Evolutionary conservation across 2,888 invertebrate genomes (phyloP), one percentile per base, ranked within the genome.

Genomic region (Liodrosophila aerea): DNA sequence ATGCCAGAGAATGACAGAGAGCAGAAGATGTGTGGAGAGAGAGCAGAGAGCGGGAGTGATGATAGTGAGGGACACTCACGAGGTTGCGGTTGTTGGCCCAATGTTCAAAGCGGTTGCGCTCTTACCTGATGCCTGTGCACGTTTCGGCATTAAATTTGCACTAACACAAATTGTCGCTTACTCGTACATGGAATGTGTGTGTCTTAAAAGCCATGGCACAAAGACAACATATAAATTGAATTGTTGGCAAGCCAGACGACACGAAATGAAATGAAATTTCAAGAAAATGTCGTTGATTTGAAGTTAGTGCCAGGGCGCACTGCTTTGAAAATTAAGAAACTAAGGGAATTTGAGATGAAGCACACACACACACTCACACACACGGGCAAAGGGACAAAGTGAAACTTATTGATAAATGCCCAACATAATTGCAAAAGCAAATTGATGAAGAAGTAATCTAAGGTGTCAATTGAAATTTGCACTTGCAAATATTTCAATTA

Each of bases 121-220:
- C 34, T 45, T 64, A 57, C 73, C 70, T 64, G 73, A 15, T 31
- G 62, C 53, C 54, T 66, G 11, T 71, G 75, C 76, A 82, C 71
- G 84, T 84, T 81, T 84, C 46, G 82, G 75, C 78, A 80, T 80
- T 80, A 80, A 80, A 80, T 85, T 80, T 85, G 82, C 78, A 80
- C 85, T 73, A 85, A 80, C 85, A 85, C 85, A 80, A 80, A 80
- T 85, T 80, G 85, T 82, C 85, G 85, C 83, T 78, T 82, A 75
- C 85, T 52, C 58, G 41, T 58, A 61, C 56, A 76, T 36, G 49
- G 40, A 22, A 27, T 18, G 11, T 13, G 11, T 31, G 40, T 34
- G 12, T 72, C 76, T 69, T 81, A 65, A 84, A 77, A 84, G 81
- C 77, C 56, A 62, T 71, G 43, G 77, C 81, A 74, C 77, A 84